Evolutionary conservation across 2,113 vertebrate species (phyloP).

Genomic region (Anolis carolinensis): DNA sequence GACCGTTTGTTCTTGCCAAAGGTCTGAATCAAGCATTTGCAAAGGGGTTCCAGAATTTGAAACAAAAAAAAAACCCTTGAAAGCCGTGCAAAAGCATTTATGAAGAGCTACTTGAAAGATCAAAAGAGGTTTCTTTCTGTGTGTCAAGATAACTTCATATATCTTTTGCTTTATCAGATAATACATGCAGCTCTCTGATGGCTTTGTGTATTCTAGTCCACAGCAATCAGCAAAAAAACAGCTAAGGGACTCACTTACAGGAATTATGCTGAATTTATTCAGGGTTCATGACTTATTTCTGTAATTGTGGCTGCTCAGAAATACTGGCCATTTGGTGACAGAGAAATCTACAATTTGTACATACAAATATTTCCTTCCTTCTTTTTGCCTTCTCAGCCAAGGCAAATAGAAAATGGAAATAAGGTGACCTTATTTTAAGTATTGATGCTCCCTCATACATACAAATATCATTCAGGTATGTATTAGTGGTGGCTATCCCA

Average conservation of each 20-base stretch:
- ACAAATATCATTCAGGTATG: too few relatives aligned
- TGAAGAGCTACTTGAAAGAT: background rate
- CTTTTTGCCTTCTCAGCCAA: background rate
- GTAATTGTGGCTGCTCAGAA: constrained; percentile 32
- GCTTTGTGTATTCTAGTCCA: background rate
- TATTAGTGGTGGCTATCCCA: too few relatives aligned
- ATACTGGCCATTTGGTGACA: constrained; percentile 30
- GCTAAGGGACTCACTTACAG: background rate
- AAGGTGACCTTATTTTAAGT: background rate
- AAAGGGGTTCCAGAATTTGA: background rate
- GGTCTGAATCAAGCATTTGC: background rate
- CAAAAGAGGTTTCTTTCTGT: constrained; percentile 15
- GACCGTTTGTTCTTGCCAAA: background rate
- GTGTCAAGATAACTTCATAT: background rate
- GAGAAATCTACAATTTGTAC: constrained; percentile 21
- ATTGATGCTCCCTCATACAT: background rate
- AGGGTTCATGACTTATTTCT: background rate
- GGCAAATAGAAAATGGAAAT: background rate
- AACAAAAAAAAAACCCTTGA: background rate
- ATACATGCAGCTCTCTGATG: background rate
- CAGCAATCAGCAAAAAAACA: background rate
- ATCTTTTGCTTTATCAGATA: background rate
- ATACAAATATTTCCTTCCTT: background rate
- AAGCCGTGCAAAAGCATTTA: background rate
- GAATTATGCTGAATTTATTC: background rate